These are phyloP conservation scores for Pao palembangensis DNA, from an alignment of 2,113 vertebrate species.

Conservation along the genomic window DNA sequence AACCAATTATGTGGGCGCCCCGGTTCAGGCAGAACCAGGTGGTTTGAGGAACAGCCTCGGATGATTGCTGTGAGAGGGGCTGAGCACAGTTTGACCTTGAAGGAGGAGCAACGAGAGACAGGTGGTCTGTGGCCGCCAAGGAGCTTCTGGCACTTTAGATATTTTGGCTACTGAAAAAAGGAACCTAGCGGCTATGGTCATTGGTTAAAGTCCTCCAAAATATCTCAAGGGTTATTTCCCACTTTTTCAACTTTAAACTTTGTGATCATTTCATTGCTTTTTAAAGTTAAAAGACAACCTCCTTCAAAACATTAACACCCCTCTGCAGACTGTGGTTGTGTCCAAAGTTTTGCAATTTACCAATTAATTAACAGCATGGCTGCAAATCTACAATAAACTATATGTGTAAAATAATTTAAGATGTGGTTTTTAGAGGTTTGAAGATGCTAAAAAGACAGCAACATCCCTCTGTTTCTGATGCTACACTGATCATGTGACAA, in stretches of 20 bases:
- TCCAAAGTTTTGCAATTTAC: too few relatives aligned
- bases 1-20: too few relatives aligned
- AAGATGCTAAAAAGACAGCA: slow-evolving; percentile 10
- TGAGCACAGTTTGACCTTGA: slow-evolving; percentile 34
- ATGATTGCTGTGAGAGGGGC: slow-evolving; percentile 48
- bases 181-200: too few relatives aligned
- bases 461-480: slow-evolving; percentile 16
- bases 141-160: slow-evolving; percentile 6
- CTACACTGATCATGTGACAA: slow-evolving; percentile 19
- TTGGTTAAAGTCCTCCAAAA: too few relatives aligned
- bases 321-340: too few relatives aligned
- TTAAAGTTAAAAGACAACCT: too few relatives aligned
- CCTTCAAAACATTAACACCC: too few relatives aligned
- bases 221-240: too few relatives aligned
- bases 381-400: too few relatives aligned
- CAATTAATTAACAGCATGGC: too few relatives aligned
- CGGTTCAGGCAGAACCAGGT: slow-evolving; percentile 4
- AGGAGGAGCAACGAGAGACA: slow-evolving; percentile 36
- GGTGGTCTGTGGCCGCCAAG: slow-evolving; percentile 33
- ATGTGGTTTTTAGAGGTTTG: not conserved
- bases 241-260: not conserved
- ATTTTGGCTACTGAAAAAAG: too few relatives aligned
- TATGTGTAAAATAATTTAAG: too few relatives aligned
- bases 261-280: not conserved
- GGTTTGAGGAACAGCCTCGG: slow-evolving; percentile 29